Evolutionary conservation across 2,113 vertebrate species (phyloP).

Genomic region (Chunga burmeisteri): DNA sequence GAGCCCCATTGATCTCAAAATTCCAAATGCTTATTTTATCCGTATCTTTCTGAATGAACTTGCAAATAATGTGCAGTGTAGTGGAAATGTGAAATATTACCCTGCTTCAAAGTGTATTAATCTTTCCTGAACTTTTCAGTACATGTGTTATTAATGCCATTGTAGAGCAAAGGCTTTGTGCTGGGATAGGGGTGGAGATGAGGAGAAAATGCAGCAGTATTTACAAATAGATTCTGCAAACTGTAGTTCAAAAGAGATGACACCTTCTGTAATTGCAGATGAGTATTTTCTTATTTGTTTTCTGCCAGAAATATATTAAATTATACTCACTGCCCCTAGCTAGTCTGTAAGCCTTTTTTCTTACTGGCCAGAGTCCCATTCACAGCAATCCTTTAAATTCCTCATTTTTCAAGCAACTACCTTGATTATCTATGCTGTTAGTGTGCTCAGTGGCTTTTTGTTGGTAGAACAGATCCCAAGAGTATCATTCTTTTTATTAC

Average conservation of each 20-base stretch:
- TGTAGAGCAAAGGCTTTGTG: neutral
- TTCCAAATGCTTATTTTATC: neutral
- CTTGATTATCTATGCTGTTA: conserved; percentile 52
- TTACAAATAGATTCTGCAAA: conserved; percentile 61
- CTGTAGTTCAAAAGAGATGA: conserved; percentile 46
- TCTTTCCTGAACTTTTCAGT: conserved; percentile 1
- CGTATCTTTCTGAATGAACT: neutral
- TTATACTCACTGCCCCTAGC: conserved; percentile 32
- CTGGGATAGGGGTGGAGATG: neutral
- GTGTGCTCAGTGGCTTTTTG: conserved; percentile 28
- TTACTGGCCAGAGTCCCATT: conserved; percentile 36
- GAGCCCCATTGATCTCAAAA: neutral
- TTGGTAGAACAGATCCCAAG: neutral
- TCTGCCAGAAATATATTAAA: conserved; percentile 63
- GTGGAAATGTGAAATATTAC: conserved; percentile 15
- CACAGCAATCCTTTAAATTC: conserved; percentile 52
- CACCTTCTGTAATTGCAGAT: conserved; percentile 60
- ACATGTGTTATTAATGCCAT: neutral
- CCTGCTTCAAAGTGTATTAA: neutral
- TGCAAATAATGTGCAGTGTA: neutral
- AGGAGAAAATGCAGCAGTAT: neutral
- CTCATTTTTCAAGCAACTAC: conserved; percentile 47
- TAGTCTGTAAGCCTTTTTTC: conserved; percentile 27
- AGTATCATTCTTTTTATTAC: conserved; percentile 50
- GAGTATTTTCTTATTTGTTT: conserved; percentile 54